phyloP scores from a whole-genome alignment of 2,113 vertebrate species.

The Sphyrna mokarran region DNA sequence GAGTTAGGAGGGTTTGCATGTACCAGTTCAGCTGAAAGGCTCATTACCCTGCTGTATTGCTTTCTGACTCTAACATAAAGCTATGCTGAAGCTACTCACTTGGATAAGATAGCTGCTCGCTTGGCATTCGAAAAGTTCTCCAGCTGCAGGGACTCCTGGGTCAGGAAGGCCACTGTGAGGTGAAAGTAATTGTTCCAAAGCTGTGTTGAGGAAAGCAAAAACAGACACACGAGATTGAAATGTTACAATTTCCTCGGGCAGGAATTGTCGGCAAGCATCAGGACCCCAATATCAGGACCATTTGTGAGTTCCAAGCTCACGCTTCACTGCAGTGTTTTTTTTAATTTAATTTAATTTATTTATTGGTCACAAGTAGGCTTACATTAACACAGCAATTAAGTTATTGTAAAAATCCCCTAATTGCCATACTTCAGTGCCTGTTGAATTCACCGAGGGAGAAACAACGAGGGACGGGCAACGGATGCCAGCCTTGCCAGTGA shows the following conservation, averaged over 20 bases:
- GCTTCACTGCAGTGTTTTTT: not conserved
- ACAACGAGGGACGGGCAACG: too few relatives aligned
- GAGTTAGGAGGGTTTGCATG: too few relatives aligned
- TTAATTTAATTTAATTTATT: too few relatives aligned
- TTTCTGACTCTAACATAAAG: too few relatives aligned
- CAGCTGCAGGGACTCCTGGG: slow-evolving; percentile 52
- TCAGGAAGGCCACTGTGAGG: slow-evolving; percentile 54
- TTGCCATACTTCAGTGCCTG: too few relatives aligned
- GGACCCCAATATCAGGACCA: too few relatives aligned
- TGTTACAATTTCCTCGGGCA: not conserved
- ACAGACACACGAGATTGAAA: not conserved
- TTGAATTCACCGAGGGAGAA: too few relatives aligned
- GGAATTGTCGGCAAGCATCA: not conserved
- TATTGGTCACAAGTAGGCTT: too few relatives aligned
- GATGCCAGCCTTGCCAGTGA: too few relatives aligned
- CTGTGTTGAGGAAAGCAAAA: slow-evolving; percentile 5
- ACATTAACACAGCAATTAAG: not conserved
- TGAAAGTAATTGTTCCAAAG: slow-evolving; percentile 47
- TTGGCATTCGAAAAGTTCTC: slow-evolving; percentile 49
- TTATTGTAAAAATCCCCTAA: too few relatives aligned
- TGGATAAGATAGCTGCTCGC: slow-evolving; percentile 27
- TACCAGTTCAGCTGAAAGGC: too few relatives aligned
- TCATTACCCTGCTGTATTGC: too few relatives aligned
- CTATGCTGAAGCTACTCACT: not conserved
- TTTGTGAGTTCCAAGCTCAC: not conserved